Base-by-base conservation (phyloP, 1,140 invertebrate genomes). In the Procambarus clarkii region DNA sequence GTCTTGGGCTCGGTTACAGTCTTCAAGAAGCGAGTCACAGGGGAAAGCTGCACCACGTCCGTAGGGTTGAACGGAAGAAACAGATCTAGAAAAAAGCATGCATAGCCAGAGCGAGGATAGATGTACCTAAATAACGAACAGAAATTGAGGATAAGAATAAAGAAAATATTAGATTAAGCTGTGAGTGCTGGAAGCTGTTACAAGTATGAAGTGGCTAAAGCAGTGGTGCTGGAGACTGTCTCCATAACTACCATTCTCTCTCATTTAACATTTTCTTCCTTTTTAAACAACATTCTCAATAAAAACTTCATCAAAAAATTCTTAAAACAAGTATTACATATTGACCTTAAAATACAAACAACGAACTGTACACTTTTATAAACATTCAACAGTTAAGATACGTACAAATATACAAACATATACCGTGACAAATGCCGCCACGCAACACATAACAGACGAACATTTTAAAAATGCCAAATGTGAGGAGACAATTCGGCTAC, bases 61-160 rank as follows among this genome's bases (percentile, higher is more conserved):
- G 86, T 88, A 18, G 86, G 86, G 86, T 88, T 88, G 86, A 88
- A 88, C 45, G 77, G 76, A 21, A 88, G 77, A 77, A 88, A 88
- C 54, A 80, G 50, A 88, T 88, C 86, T 88, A 88, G 54, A 88
- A 80, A 54, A 45, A 87, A 21, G 79, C 24, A 58, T n/a, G 46
- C 64, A 58, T 45, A 60, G n/a, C 76, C 86, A 7, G 79, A 18
- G 78, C 21, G 11, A 58, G 54, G 50, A 44, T 44, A 64, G 77
- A 48, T 46, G n/a, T 69, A 15, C 60, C 45, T 5, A 34, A 54
- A 54, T 11, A n/a, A 86, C 15, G 15, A 24, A 11, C n/a, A 54
- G n/a, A 86, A 48, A 79, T 48, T 44, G 24, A 2, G 48, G 34
- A 34, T 34, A 77, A 9, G 48, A 13, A 79, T 0, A 79, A 79